Base-by-base conservation (phyloP, 2,888 invertebrate species). In the Reticulitermes lucifugus region DNA sequence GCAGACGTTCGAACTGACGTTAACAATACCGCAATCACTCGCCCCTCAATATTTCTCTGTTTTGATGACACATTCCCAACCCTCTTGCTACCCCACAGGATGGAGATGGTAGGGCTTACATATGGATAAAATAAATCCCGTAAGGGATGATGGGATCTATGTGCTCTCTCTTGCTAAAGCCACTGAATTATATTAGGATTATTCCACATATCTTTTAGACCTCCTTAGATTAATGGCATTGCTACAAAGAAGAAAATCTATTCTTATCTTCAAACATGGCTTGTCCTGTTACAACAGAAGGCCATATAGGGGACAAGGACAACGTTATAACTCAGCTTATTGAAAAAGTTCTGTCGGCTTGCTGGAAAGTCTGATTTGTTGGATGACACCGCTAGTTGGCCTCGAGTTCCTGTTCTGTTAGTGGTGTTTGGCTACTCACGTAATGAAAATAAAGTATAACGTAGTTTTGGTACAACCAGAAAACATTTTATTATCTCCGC, bases 121-220 rank as follows among this genome's bases (percentile, higher is more conserved):
- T 80, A 80, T 80, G 60, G 79, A 59, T 60, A 60, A 75, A 80
- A 80, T 80, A 80, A 80, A 80, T 80, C 80, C 79, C 80, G 12
- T 80, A 80, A 46, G 65, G 55, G 79, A 51, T 51, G 79, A 79
- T 60, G 60, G 80, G 80, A 80, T 80, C 35, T 59, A 60, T 35
- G 80, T 60, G 80, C 35, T 60, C 35, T 51, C 51, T 80, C 59
- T 59, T n/a, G 35, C 41, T 79, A 80, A 80, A 80, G 80, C 80
- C 80, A 80, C 80, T 80, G 80, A 80, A 80, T 80, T 80, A 80
- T 80, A 35, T 60, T 29, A 46, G 59, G 80, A 80, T 80, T 80
- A 60, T 60, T 35, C 22, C 35, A 22, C 80, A 41, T 60, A 80
- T 80, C 80, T 80, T 60, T 55, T 55, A 80, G 80, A 41, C 59